A percentile compares a stretch with the other conserved stretches of the same genome.
phyloP scores from a whole-genome alignment of 2,797 vertebrate species.

The Bradypodion ventrale region DNA sequence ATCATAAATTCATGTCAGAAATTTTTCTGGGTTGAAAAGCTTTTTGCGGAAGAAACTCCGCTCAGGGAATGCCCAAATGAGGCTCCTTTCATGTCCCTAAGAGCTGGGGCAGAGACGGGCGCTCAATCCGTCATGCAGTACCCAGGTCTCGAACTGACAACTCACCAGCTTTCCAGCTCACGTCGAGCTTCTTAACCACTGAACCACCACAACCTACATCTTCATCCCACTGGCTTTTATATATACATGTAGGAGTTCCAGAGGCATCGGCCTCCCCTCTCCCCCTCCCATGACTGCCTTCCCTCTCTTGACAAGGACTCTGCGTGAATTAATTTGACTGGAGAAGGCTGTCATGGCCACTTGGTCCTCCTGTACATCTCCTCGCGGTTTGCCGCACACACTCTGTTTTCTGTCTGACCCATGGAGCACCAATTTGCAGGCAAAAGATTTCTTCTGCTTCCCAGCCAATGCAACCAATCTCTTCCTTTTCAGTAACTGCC shows the following conservation, averaged over 20 bases:
- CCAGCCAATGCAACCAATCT: rapidly evolving
- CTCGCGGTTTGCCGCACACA: conserved; percentile 11
- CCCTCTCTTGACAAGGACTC: conserved; percentile 6
- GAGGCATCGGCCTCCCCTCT: not conserved
- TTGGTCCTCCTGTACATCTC: not conserved
- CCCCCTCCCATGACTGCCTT: conserved; percentile 10
- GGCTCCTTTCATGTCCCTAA: too few species aligned
- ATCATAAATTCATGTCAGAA: too few species aligned
- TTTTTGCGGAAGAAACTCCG: too few species aligned
- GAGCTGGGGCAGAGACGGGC: too few species aligned
- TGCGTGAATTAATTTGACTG: conserved; percentile 41
- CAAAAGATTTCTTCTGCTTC: conserved; percentile 61
- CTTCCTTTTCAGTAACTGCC: conserved; percentile 63
- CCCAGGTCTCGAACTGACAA: too few species aligned
- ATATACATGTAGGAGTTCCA: not conserved
- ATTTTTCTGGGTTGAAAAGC: too few species aligned
- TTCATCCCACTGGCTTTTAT: not conserved
- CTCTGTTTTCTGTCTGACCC: conserved; percentile 55
- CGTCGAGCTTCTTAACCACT: too few species aligned
- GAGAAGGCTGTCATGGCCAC: conserved; percentile 36
- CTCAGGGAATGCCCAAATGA: too few species aligned
- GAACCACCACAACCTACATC: too few species aligned
- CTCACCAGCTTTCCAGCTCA: too few species aligned
- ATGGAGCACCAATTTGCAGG: conserved; percentile 57
- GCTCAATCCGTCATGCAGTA: too few species aligned